phyloP scores from a whole-genome alignment of 2,797 vertebrate species.

The Galaxias olidus region DNA sequence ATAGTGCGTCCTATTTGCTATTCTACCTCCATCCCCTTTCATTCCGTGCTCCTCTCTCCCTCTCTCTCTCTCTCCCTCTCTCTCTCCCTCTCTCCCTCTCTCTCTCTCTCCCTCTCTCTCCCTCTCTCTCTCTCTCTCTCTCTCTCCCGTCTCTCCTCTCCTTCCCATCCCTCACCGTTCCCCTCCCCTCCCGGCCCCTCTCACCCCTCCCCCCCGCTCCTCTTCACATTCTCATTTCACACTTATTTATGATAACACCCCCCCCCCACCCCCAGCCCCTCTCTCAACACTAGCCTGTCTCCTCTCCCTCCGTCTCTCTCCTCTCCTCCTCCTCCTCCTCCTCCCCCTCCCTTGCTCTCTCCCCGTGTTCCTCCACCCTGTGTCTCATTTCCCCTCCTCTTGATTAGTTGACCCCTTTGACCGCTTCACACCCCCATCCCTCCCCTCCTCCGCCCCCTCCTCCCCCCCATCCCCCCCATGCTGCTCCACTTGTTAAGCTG shows the following conservation, averaged over 20 bases:
- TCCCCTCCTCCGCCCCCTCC: conserved; percentile 5
- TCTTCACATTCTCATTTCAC: conserved; percentile 71
- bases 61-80: background rate
- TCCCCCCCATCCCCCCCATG: conserved; percentile 20
- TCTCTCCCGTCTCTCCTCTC: background rate
- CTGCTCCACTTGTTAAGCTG: conserved; percentile 64
- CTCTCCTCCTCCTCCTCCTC: conserved; percentile 50
- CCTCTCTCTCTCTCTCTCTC: background rate
- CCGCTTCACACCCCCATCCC: conserved; percentile 39
- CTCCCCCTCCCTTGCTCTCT: background rate
- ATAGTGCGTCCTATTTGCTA: background rate
- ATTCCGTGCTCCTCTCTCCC: conserved; percentile 23
- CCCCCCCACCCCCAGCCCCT: conserved; percentile 33
- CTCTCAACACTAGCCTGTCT: background rate
- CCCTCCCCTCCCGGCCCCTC: conserved; percentile 41
- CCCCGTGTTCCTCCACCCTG: conserved; percentile 1
- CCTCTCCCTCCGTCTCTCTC: conserved; percentile 58
- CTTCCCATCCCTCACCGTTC: conserved; percentile 35
- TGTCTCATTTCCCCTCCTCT: conserved; percentile 66
- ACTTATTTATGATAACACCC: conserved; percentile 72
- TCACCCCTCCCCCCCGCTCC: conserved; percentile 30
- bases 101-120: background rate
- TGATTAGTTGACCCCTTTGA: conserved; percentile 70
- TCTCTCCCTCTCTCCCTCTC: background rate
- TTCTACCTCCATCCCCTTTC: background rate